A percentile compares a stretch with the other conserved stretches of the same genome.
phyloP scores from a whole-genome alignment of 1,140 invertebrate genomes.

The Megalopta genalis region DNA sequence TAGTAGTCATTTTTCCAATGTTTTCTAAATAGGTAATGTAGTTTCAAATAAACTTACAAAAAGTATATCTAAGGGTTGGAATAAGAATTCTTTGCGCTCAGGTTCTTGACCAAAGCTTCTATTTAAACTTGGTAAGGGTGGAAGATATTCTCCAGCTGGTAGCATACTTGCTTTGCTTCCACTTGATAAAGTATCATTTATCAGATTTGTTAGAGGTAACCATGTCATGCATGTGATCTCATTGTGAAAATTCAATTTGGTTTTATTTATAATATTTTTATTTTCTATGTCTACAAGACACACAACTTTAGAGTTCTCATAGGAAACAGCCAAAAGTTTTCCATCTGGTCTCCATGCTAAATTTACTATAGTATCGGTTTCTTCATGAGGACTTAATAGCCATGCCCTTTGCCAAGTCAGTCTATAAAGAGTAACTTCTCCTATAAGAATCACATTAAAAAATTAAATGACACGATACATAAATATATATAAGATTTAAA shows the following conservation, averaged over 20 bases:
- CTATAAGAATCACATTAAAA: slow-evolving; percentile 78
- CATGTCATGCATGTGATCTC: slow-evolving; percentile 82
- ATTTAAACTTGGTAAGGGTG: slow-evolving; percentile 82
- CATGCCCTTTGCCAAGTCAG: slow-evolving; percentile 96
- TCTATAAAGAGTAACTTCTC: slow-evolving; percentile 93
- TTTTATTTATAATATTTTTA: slow-evolving; percentile 88
- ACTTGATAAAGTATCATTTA: slow-evolving; percentile 39
- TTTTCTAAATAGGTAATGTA: background rate
- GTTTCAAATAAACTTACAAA: slow-evolving; percentile 68
- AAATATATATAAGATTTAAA: background rate
- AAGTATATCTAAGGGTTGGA: slow-evolving; percentile 73
- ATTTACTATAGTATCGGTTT: slow-evolving; percentile 84
- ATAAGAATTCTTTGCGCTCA: slow-evolving; percentile 75
- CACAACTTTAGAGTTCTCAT: slow-evolving; percentile 77
- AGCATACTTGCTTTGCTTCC: slow-evolving; percentile 56
- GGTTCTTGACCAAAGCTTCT: slow-evolving; percentile 81
- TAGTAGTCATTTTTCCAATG: background rate
- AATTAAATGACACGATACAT: slow-evolving; percentile 11
- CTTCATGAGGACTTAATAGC: slow-evolving; percentile 87
- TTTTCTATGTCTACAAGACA: slow-evolving; percentile 93
- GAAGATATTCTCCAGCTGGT: slow-evolving; percentile 77
- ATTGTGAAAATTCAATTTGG: slow-evolving; percentile 82
- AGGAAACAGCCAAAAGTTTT: slow-evolving; percentile 89
- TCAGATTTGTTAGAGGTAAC: slow-evolving; percentile 74
- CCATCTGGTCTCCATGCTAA: slow-evolving; percentile 97